These are phyloP conservation scores for Thermophis baileyi DNA, from an alignment of 2,113 vertebrate species.

Conservation along the genomic window DNA sequence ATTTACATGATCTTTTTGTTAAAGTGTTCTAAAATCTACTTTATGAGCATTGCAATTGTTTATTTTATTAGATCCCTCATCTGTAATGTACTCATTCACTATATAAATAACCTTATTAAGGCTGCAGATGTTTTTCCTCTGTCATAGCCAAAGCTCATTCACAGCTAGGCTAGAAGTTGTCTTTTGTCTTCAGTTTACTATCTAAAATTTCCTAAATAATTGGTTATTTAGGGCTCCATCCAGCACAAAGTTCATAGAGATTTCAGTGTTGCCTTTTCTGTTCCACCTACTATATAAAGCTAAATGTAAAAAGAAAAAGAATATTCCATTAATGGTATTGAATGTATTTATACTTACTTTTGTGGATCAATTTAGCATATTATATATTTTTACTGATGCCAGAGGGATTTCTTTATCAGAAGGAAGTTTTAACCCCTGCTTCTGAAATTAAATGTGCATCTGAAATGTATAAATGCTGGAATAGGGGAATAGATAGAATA, in stretches of 20 bases:
- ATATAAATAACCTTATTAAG: slow-evolving; percentile 54
- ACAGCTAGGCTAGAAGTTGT: slow-evolving; percentile 19
- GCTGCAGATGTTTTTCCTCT: slow-evolving; percentile 57
- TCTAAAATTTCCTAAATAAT: slow-evolving; percentile 12
- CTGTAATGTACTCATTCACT: slow-evolving; percentile 44
- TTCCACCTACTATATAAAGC: not conserved
- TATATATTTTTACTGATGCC: not conserved
- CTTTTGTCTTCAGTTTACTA: not conserved
- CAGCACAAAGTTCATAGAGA: not conserved
- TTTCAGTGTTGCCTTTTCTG: not conserved
- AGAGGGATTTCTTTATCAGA: not conserved
- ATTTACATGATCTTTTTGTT: slow-evolving; percentile 19
- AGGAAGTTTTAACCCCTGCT: not conserved
- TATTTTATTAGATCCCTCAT: slow-evolving; percentile 35
- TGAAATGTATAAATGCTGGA: not conserved
- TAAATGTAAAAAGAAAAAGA: not conserved
- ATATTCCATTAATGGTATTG: not conserved
- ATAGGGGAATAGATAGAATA: not conserved
- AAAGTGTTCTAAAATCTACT: slow-evolving; percentile 53
- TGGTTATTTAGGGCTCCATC: not conserved
- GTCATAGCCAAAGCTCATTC: slow-evolving; percentile 51
- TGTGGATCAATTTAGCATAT: not conserved
- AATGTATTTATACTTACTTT: not conserved
- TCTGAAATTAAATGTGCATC: not conserved
- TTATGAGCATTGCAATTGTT: slow-evolving; percentile 48